These are phyloP conservation scores for Platycnemis pennipes DNA, from an alignment of 2,888 invertebrate species.

Conservation along the genomic window DNA sequence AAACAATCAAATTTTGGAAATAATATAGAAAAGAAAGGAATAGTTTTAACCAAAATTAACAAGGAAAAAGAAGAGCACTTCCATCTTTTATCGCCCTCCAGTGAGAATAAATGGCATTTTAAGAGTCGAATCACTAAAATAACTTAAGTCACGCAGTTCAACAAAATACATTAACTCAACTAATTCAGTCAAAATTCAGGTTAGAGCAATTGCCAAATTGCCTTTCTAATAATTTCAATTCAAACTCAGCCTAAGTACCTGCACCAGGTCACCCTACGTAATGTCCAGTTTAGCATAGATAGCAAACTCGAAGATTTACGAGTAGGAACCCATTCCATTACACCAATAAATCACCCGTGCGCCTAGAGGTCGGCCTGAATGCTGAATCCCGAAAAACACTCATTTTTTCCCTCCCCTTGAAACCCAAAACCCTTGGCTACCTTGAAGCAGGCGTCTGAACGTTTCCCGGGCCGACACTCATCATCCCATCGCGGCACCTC, in stretches of 20 bases:
- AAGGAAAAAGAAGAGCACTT: too few relatives aligned
- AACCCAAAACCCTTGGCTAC: neutral
- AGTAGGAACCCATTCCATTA: neutral
- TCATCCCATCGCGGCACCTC: neutral
- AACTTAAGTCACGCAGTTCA: neutral
- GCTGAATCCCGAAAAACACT: neutral
- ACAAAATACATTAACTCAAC: neutral
- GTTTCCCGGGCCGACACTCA: neutral
- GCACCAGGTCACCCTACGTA: neutral
- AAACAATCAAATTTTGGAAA: too few relatives aligned
- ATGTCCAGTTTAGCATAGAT: neutral
- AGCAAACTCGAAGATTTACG: conserved; percentile 10
- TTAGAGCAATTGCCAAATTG: neutral
- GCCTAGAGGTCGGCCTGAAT: neutral
- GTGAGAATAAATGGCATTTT: neutral
- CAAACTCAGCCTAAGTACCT: neutral
- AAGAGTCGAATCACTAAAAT: neutral
- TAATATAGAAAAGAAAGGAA: too few relatives aligned
- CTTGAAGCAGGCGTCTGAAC: neutral
- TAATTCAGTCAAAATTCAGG: neutral
- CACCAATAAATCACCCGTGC: neutral
- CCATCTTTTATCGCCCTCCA: neutral
- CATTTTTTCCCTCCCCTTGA: neutral
- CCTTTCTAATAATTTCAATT: too few relatives aligned
- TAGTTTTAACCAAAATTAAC: too few relatives aligned